A percentile compares a stretch with the other conserved stretches of the same genome.
Conservation (phyloP, 2,113 vertebrate species). For the Larimichthys crocea region DNA sequence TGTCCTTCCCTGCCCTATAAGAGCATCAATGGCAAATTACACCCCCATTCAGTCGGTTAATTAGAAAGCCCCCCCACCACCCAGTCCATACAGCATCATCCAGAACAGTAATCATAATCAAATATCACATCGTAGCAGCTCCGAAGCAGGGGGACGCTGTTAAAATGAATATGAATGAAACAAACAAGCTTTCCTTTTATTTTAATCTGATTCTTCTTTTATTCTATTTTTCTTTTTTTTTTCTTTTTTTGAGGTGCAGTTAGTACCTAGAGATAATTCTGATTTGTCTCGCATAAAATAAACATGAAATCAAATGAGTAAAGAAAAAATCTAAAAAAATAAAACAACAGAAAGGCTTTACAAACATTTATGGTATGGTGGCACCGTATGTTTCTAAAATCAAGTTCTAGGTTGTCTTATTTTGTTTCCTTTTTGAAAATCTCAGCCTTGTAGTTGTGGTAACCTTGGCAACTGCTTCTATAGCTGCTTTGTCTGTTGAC, state of each 20-base stretch:
- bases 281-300: constrained; percentile 73
- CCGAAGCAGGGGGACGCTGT: constrained; percentile 59
- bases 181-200: constrained; percentile 70
- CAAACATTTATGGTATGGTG: constrained; percentile 62
- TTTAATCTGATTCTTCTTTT: constrained; percentile 76
- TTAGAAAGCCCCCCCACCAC: constrained; percentile 27
- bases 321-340: constrained; percentile 30
- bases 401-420: constrained; percentile 68
- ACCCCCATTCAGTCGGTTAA: constrained; percentile 38
- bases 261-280: constrained; percentile 75
- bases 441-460: constrained; percentile 83
- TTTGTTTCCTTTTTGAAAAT: constrained; percentile 61
- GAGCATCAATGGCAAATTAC: constrained; percentile 40
- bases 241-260: constrained; percentile 69
- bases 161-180: constrained; percentile 62
- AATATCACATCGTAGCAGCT: constrained; percentile 42
- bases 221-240: constrained; percentile 43
- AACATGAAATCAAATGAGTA: constrained; percentile 63
- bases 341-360: constrained; percentile 61
- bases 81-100: constrained; percentile 42
- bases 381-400: constrained; percentile 66
- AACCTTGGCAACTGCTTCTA: constrained; percentile 82
- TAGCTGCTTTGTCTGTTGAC: constrained; percentile 83
- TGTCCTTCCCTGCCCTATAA: constrained; percentile 53
- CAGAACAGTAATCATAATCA: constrained; percentile 51